These are phyloP conservation scores for Saimiri boliviensis DNA, from an alignment of 2,113 vertebrate species.

Conservation along the genomic window DNA sequence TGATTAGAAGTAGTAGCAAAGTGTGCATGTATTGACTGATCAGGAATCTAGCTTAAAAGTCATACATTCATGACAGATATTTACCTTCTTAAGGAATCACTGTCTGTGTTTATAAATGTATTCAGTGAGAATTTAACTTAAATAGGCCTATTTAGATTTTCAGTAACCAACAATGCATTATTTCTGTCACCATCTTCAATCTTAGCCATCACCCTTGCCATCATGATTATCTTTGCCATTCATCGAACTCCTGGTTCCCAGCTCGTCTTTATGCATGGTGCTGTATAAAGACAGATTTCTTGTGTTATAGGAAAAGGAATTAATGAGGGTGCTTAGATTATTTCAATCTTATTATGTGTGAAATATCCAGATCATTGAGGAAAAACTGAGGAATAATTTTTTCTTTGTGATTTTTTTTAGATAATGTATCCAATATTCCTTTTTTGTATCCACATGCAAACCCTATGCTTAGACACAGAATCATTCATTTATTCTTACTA, in stretches of 20 bases:
- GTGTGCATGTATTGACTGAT: neutral
- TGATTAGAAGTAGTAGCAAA: neutral
- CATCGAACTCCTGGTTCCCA: rapidly evolving
- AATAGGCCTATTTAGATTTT: neutral
- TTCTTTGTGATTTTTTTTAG: neutral
- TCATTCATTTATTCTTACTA: neutral
- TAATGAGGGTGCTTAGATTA: neutral
- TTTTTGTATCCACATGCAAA: neutral
- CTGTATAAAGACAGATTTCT: neutral
- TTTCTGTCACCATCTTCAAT: neutral
- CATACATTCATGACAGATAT: neutral
- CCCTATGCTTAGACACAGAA: neutral
- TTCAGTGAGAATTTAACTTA: neutral
- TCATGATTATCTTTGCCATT: rapidly evolving
- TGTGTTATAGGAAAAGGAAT: neutral
- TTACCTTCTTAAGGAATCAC: neutral
- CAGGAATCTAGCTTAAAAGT: neutral
- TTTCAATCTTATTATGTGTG: neutral
- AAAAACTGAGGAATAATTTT: neutral
- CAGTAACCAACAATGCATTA: neutral
- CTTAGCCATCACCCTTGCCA: neutral
- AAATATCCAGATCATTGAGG: neutral
- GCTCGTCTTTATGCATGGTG: rapidly evolving
- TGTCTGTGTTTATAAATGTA: neutral
- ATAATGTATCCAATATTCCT: neutral